A percentile compares a stretch with the other conserved stretches of the same genome.
phyloP scores from a whole-genome alignment of 1,140 invertebrate genomes.

The Hypothenemus hampei region DNA sequence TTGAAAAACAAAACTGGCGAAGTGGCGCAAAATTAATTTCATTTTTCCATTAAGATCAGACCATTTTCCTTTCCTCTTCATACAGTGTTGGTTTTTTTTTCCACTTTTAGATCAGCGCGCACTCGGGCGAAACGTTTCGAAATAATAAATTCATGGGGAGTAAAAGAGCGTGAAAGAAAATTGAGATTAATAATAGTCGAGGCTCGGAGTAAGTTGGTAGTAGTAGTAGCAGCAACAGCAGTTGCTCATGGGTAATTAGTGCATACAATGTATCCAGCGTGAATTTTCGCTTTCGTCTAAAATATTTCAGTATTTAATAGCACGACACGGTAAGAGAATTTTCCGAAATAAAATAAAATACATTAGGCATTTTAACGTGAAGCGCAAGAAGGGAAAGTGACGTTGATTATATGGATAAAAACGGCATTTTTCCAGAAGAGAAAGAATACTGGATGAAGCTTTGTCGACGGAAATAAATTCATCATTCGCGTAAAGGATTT shows the following conservation, averaged over 20 bases:
- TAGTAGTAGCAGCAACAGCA: too few species aligned
- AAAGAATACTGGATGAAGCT: too few species aligned
- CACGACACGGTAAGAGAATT: too few species aligned
- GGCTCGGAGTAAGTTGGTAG: not conserved
- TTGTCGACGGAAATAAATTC: too few species aligned
- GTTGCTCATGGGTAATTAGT: slow-evolving; percentile 18
- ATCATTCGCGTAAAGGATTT: too few species aligned
- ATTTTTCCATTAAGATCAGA: not conserved
- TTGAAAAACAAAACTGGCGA: not conserved
- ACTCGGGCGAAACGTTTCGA: not conserved
- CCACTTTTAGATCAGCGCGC: slow-evolving; percentile 6
- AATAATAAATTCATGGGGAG: slow-evolving; percentile 12
- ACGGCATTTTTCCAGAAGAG: too few species aligned
- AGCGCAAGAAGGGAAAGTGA: too few species aligned
- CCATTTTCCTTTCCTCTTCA: not conserved
- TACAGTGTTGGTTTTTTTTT: slow-evolving; percentile 1
- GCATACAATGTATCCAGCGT: not conserved
- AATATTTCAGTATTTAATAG: too few species aligned
- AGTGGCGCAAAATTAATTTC: not conserved
- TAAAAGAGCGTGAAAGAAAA: slow-evolving; percentile 13
- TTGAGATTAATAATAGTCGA: slow-evolving; percentile 11
- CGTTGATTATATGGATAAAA: too few species aligned
- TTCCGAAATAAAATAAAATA: too few species aligned
- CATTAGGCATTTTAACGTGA: too few species aligned
- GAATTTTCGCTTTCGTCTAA: slow-evolving; percentile 1